These are phyloP conservation scores for Thecophora atra DNA, from an alignment of 2,888 invertebrate genomes.

Conservation along the genomic window DNA sequence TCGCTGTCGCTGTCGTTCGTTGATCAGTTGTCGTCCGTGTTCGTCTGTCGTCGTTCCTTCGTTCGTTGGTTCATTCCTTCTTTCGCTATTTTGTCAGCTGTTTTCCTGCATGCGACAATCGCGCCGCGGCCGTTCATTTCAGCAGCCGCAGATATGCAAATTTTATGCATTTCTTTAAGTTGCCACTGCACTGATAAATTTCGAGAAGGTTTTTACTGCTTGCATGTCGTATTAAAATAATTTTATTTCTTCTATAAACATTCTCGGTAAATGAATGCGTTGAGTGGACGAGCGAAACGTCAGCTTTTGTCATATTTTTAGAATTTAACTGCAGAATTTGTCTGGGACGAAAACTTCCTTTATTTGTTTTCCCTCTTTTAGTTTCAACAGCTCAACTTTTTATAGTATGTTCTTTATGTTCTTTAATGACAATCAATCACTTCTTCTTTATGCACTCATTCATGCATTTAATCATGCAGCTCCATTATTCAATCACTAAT, in stretches of 20 bases:
- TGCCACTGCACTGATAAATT: slow-evolving; percentile 5
- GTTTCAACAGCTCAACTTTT: too few relatives aligned
- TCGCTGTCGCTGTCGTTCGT: background rate
- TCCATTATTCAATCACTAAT: too few relatives aligned
- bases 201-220: background rate
- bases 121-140: background rate
- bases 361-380: too few relatives aligned
- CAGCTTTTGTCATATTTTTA: too few relatives aligned
- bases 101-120: background rate
- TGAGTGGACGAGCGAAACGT: too few relatives aligned
- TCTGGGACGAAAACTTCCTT: too few relatives aligned
- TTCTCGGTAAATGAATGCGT: too few relatives aligned
- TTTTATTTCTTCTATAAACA: background rate
- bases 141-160: slow-evolving; percentile 10
- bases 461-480: too few relatives aligned
- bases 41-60: background rate
- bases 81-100: background rate
- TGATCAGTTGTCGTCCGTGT: background rate
- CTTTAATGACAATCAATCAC: too few relatives aligned
- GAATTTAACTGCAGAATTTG: too few relatives aligned
- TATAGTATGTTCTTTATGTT: too few relatives aligned
- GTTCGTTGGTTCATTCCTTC: background rate
- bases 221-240: background rate
- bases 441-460: too few relatives aligned
- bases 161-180: slow-evolving; percentile 3